Evolutionary conservation across 2,113 vertebrate species (phyloP).

Genomic region (Sorex fumeus): DNA sequence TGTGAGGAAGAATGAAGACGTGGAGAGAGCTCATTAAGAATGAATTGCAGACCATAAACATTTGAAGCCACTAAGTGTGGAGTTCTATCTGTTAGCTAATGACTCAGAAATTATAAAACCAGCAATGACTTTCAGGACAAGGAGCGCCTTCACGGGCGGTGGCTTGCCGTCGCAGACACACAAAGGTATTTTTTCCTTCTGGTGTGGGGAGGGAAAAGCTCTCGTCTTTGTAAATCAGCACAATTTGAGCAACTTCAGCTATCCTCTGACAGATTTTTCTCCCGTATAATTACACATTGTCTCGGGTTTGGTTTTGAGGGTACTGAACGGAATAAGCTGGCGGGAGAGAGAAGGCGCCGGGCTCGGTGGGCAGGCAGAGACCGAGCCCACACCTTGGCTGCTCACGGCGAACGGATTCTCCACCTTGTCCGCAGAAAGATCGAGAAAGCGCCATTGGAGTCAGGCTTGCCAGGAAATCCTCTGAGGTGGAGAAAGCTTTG

Average conservation of each 20-base stretch:
- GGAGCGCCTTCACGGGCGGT: constrained; percentile 91
- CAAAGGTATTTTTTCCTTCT: constrained; percentile 79
- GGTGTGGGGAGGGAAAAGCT: constrained; percentile 75
- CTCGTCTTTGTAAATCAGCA: constrained; percentile 90
- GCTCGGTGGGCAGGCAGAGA: constrained; percentile 70
- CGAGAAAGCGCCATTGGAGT: constrained; percentile 76
- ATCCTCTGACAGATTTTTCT: constrained; percentile 87
- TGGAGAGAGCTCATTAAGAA: constrained; percentile 95
- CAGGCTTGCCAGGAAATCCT: constrained; percentile 78
- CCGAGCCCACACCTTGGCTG: constrained; percentile 80
- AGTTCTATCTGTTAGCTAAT: constrained; percentile 94
- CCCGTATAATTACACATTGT: constrained; percentile 88
- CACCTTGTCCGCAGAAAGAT: constrained; percentile 85
- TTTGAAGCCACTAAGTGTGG: constrained; percentile 94
- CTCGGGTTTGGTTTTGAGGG: constrained; percentile 83
- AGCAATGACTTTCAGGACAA: constrained; percentile 92
- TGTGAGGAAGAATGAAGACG: constrained; percentile 92
- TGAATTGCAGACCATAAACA: constrained; percentile 96
- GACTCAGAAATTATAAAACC: constrained; percentile 94
- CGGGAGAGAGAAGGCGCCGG: background rate
- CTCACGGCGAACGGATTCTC: constrained; percentile 82
- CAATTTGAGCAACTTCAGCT: constrained; percentile 88
- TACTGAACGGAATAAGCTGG: constrained; percentile 81
- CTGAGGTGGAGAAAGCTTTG: constrained; percentile 65
- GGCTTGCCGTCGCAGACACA: constrained; percentile 88